Percentiles rank a stretch among this genome's conserved stretches.
Evolutionary conservation across 2,888 invertebrate species (phyloP).

Genomic region (Mamestra brassicae): DNA sequence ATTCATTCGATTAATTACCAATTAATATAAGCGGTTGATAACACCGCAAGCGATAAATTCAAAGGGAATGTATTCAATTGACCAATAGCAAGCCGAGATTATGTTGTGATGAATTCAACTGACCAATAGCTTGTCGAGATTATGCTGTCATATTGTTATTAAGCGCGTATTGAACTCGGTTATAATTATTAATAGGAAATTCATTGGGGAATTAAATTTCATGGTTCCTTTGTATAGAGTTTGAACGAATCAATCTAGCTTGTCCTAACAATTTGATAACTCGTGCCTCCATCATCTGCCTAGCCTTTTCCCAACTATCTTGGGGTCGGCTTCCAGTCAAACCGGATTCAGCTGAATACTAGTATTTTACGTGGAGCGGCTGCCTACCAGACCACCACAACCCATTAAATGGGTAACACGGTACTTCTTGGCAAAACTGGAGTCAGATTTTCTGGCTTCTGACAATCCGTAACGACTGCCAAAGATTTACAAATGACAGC

Average conservation of each 20-base stretch:
- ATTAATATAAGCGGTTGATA: conserved; percentile 36
- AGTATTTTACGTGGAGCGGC: too few relatives aligned
- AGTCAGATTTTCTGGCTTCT: too few relatives aligned
- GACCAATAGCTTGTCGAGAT: conserved; percentile 31
- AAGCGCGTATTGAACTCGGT: background rate
- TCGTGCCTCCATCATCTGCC: too few relatives aligned
- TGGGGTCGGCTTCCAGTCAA: too few relatives aligned
- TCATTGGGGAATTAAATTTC: background rate
- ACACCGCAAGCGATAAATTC: conserved; percentile 7
- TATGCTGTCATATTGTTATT: conserved; percentile 3
- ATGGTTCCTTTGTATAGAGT: background rate
- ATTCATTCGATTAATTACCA: conserved; percentile 46
- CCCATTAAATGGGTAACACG: too few relatives aligned
- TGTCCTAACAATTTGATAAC: too few relatives aligned
- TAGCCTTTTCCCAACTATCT: too few relatives aligned
- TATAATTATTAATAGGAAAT: conserved; percentile 1
- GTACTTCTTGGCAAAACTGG: too few relatives aligned
- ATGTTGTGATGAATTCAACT: background rate
- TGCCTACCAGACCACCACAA: too few relatives aligned
- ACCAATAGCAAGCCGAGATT: background rate
- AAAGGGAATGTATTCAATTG: conserved; percentile 3
- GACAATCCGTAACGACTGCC: too few relatives aligned
- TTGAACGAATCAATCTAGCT: background rate
- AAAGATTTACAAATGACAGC: too few relatives aligned
- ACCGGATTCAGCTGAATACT: too few relatives aligned